Evolutionary conservation across 2,797 vertebrate genomes (phyloP).

Genomic region (Pampus argenteus): DNA sequence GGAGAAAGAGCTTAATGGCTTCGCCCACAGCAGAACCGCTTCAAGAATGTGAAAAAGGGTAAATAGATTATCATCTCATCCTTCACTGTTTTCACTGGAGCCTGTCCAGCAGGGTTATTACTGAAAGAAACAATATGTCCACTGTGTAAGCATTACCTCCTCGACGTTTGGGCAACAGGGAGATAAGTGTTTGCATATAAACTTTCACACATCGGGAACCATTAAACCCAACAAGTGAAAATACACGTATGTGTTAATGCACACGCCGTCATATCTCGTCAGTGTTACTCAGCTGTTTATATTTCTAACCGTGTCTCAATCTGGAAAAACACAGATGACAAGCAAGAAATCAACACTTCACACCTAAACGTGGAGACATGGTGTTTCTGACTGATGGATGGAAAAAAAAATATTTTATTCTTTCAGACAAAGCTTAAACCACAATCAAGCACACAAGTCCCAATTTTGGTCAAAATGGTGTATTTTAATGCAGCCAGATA

Average conservation of each 20-base stretch:
- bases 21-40: slow-evolving; percentile 20
- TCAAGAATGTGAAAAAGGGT: slow-evolving; percentile 68
- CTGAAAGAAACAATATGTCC: slow-evolving; percentile 59
- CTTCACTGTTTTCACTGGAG: slow-evolving; percentile 72
- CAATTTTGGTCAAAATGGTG: slow-evolving; percentile 64
- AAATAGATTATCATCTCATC: slow-evolving; percentile 69
- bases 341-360: slow-evolving; percentile 39
- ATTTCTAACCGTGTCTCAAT: slow-evolving; percentile 23
- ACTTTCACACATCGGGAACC: slow-evolving; percentile 23
- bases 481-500: slow-evolving; percentile 60
- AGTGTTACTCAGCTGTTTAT: slow-evolving; percentile 21
- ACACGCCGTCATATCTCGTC: slow-evolving; percentile 23
- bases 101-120: slow-evolving; percentile 57
- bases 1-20: slow-evolving; percentile 43
- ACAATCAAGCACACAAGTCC: slow-evolving; percentile 39
- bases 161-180: slow-evolving; percentile 29
- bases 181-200: slow-evolving; percentile 49
- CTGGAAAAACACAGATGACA: slow-evolving; percentile 19
- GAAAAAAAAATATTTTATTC: slow-evolving; percentile 38
- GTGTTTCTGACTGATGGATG: slow-evolving; percentile 38
- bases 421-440: slow-evolving; percentile 49
- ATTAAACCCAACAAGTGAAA: slow-evolving; percentile 10
- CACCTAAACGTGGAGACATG: slow-evolving; percentile 62
- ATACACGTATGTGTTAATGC: background rate
- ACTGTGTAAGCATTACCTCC: slow-evolving; percentile 50